A percentile compares a stretch with the other conserved stretches of the same genome.
Evolutionary conservation across 2,113 vertebrate genomes (phyloP).

Genomic region (Glareola pratincola): DNA sequence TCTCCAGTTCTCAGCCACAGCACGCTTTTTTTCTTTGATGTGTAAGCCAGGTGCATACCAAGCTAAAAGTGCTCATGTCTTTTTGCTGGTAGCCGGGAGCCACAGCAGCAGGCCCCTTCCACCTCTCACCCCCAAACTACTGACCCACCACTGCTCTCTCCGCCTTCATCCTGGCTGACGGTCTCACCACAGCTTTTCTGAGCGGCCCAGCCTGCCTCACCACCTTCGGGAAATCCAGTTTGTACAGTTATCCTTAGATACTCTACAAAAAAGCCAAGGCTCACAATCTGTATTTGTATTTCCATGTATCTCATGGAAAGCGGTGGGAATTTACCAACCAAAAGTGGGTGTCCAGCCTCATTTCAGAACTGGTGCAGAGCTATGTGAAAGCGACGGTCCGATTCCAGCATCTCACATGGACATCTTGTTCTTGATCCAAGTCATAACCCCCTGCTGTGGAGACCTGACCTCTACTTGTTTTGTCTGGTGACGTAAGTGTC

Average conservation of each 20-base stretch:
- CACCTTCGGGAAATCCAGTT: neutral
- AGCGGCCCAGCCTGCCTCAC: neutral
- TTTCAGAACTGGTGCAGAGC: neutral
- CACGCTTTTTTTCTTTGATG: accelerated
- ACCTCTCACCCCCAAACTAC: neutral
- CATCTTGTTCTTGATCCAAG: neutral
- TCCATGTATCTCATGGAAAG: neutral
- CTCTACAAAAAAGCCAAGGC: accelerated
- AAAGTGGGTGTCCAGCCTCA: neutral
- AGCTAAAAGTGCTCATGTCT: neutral
- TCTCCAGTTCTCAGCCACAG: neutral
- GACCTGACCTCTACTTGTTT: neutral
- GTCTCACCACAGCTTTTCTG: neutral
- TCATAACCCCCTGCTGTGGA: neutral
- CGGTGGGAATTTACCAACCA: neutral
- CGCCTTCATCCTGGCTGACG: accelerated
- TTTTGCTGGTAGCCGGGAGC: neutral
- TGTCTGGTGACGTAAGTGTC: neutral
- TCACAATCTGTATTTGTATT: neutral
- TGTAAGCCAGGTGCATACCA: neutral
- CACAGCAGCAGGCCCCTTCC: neutral
- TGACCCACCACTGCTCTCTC: neutral
- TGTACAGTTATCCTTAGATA: neutral
- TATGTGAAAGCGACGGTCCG: neutral
- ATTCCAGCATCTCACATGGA: accelerated